Evolutionary conservation across 2,888 invertebrate genomes (phyloP), one percentile per base, ranked within the genome.

Genomic region (Drosophila histrio): DNA sequence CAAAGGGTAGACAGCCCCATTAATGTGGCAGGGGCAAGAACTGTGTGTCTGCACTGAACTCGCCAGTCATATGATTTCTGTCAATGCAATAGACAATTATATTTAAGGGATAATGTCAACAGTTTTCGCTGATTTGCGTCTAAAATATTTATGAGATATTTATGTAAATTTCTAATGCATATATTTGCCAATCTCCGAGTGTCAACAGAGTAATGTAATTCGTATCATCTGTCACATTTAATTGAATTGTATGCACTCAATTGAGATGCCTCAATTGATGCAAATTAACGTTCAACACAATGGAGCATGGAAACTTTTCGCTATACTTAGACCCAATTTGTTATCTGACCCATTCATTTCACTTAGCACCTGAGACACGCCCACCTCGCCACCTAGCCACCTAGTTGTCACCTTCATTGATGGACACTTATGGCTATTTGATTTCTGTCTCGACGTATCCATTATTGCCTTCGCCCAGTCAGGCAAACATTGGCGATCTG

Each of bases 231-330:
- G 73, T 47, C 68, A 61, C 38, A 22, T 7, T 52, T 67, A 74
- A 74, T 77, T 74, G 56, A 74, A 74, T 77, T 77, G 74, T 59
- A 77, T 73, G 73, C 68, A 62, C 61, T 73, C 73, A 59, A 74
- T 73, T 74, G 77, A 53, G 54, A 22, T 38, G 21, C 38, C 34
- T 62, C 77, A 74, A 74, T 74, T 74, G 74, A 21, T 67, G 44
- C 34, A 19, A 74, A 74, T 77, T 77, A 73, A 60, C 61, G 17
- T 26, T 28, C 47, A 59, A 19, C 53, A 69, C 53, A 59, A 36
- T 47, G 57, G 24, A 8, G 17, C 38, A 66, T 74, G 73, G 56
- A 72, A 77, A 77, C 50, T 72, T 62, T 62, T 67, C 28, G 43
- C 38, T 57, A 54, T 34, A 54, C 46, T 67, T 62, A 41, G 52